A percentile compares a stretch with the other conserved stretches of the same genome.
Evolutionary conservation across 2,888 invertebrate genomes (phyloP).

Genomic region (Pristionchus arcanus): DNA sequence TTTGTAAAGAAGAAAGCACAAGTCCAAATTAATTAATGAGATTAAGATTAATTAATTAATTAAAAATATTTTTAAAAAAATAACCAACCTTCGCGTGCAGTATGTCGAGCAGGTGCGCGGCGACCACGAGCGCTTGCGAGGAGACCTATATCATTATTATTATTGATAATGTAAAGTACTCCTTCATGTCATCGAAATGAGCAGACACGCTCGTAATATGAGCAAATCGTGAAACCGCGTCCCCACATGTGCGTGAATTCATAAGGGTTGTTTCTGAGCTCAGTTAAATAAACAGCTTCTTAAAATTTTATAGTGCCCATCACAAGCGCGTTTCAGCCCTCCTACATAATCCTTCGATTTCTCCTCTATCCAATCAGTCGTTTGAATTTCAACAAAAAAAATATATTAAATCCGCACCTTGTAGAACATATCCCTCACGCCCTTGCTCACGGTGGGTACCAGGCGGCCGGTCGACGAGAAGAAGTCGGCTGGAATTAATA

Average conservation of each 20-base stretch:
- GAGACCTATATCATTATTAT: slow-evolving; percentile 57
- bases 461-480: slow-evolving; percentile 83
- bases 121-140: slow-evolving; percentile 63
- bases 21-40: too few relatives aligned
- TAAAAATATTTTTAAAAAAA: too few relatives aligned
- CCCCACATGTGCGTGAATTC: too few relatives aligned
- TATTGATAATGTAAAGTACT: too few relatives aligned
- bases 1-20: too few relatives aligned
- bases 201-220: not conserved
- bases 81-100: slow-evolving; percentile 31
- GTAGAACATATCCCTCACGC: slow-evolving; percentile 96
- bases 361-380: not conserved
- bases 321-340: not conserved
- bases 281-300: not conserved
- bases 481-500: slow-evolving; percentile 83
- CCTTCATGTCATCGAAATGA: not conserved
- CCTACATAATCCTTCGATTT: not conserved
- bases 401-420: slow-evolving; percentile 84
- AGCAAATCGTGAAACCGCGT: too few relatives aligned
- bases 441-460: slow-evolving; percentile 87
- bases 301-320: not conserved
- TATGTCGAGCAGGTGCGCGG: slow-evolving; percentile 56
- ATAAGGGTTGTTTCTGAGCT: too few relatives aligned
- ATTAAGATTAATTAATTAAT: not conserved
- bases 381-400: not conserved